Base-by-base conservation (phyloP, 2,797 vertebrate species). In the Allenopithecus nigroviridis region DNA sequence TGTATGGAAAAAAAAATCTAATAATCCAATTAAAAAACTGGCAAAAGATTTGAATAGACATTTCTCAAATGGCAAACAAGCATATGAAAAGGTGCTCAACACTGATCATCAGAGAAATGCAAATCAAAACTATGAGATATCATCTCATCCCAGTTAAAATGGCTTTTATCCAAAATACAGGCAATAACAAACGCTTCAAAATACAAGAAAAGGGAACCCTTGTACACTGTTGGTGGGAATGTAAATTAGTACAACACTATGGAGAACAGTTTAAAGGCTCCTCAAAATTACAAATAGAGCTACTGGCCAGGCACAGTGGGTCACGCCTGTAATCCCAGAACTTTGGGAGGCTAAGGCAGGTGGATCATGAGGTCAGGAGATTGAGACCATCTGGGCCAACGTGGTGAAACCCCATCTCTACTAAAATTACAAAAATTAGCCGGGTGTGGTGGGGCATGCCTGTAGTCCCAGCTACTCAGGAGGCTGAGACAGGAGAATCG, bases 361-460 rank as follows among this genome's bases (percentile, higher is more conserved):
- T 8, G 33, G 64, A n/a, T 19, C 64, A 68, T n/a, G 64, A 68
- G 64, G 33, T n/a, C 64, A 68, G 8, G 33, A 68, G 64, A 68
- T n/a, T 33, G 33, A 68, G 64, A 68, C 33, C 33, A 68, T 68
- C 64, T 8, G 8, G 7, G 64, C 8, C 64, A 68, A 68, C 33
- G n/a, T 68, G 16, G 16, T 68, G 16, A 68, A 68, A 68, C 17
- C 64, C 33, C 17, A 17, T 68, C 64, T 68, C 33, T 68, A 68
- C 8, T 68, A 68, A 68, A 68, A 68, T 68, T 68, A 68, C 16
- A 68, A n/a, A 68, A 68, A 68, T 68, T n/a, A 68, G 33, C 64
- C 1, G 0, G 8, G 3, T 68, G 33, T n/a, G 8, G 33, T 68
- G 33, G 33, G 7, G 4, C 64, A n/a, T 0, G 8, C 64, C 64